phyloP scores from a whole-genome alignment of 2,797 vertebrate genomes.

The Heterohyrax brucei region DNA sequence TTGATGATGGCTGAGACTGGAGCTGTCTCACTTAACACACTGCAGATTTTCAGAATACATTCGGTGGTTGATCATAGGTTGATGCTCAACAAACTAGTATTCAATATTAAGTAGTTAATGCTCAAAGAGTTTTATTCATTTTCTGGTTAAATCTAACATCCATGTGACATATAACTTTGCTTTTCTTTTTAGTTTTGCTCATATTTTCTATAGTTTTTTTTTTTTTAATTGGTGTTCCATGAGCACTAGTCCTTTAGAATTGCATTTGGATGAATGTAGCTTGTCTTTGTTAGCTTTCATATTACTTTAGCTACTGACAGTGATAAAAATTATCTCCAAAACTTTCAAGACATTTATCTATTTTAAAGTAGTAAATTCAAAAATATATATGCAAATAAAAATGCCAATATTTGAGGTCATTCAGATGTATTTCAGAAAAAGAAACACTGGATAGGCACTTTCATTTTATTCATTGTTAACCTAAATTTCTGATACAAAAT shows the following conservation, averaged over 20 bases:
- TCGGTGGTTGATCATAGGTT: neutral
- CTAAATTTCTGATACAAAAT: neutral
- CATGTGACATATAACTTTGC: neutral
- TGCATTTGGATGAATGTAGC: neutral
- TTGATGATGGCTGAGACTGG: neutral
- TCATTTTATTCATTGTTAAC: neutral
- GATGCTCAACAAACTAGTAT: neutral
- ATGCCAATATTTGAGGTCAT: neutral
- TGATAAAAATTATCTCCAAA: neutral
- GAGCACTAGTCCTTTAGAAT: neutral
- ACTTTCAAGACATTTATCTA: neutral
- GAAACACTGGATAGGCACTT: neutral
- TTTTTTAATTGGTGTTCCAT: neutral
- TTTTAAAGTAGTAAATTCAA: neutral
- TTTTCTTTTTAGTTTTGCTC: neutral
- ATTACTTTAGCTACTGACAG: neutral
- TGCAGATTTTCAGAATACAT: neutral
- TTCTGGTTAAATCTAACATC: neutral
- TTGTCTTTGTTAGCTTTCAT: neutral
- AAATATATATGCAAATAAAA: neutral
- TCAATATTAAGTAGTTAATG: neutral
- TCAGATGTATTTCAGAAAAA: neutral
- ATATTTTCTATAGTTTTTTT: neutral
- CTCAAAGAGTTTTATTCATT: neutral
- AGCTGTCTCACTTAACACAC: neutral